A percentile compares a stretch with the other conserved stretches of the same genome.
Evolutionary conservation across 2,113 vertebrate genomes (phyloP).

Genomic region (Brachionichthys hirsutus): DNA sequence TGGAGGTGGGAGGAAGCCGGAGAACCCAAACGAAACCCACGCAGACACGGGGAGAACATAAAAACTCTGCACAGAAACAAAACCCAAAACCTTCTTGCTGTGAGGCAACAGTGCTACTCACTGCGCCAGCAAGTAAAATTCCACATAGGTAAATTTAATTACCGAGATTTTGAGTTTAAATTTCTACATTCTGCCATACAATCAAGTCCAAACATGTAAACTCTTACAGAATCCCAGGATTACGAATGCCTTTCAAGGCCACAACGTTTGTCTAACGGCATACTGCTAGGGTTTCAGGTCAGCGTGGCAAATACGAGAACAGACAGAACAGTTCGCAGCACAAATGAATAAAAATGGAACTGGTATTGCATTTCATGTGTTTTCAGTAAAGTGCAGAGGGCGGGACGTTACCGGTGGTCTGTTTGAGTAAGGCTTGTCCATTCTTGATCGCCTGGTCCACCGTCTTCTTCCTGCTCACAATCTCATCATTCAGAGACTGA

Average conservation of each 20-base stretch:
- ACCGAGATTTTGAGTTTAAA: background rate
- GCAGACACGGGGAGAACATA: too few relatives aligned
- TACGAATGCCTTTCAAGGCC: background rate
- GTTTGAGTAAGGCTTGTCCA: conserved; percentile 94
- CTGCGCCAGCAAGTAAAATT: too few relatives aligned
- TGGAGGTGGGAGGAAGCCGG: too few relatives aligned
- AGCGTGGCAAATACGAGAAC: conserved; percentile 23
- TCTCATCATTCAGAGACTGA: conserved; percentile 95
- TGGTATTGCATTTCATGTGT: background rate
- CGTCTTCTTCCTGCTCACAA: conserved; percentile 93
- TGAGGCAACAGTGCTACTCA: too few relatives aligned
- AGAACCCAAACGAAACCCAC: too few relatives aligned
- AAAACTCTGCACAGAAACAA: too few relatives aligned
- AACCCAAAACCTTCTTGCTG: too few relatives aligned
- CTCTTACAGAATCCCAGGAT: background rate
- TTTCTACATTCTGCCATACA: background rate
- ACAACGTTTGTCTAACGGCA: conserved; percentile 10
- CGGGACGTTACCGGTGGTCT: conserved; percentile 89
- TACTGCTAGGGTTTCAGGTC: conserved; percentile 7
- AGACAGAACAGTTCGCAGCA: too few relatives aligned
- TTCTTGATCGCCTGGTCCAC: conserved; percentile 98
- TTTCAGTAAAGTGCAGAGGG: background rate
- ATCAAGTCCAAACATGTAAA: conserved; percentile 5
- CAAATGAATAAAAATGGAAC: too few relatives aligned
- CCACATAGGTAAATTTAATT: background rate